phyloP scores from a whole-genome alignment of 2,888 invertebrate genomes.

The Neoitamus cyanurus region DNA sequence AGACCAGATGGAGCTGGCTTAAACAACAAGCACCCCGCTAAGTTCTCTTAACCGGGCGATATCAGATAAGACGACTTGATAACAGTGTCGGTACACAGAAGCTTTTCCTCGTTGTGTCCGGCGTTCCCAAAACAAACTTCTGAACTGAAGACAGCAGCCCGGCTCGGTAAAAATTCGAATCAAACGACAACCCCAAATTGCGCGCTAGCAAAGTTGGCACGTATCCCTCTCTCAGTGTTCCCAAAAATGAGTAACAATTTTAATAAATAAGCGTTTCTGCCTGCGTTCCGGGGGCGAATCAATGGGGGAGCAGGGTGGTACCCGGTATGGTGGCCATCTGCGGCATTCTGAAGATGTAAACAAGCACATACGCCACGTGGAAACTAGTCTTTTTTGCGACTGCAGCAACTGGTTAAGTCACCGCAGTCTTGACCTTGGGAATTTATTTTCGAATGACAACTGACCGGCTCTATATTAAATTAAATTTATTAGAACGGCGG shows the following conservation, averaged over 20 bases:
- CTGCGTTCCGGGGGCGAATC: neutral
- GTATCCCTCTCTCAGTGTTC: neutral
- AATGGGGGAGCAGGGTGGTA: neutral
- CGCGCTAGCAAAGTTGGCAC: constrained; percentile 8
- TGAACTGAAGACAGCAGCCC: neutral
- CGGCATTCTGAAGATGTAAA: neutral
- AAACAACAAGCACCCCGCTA: neutral
- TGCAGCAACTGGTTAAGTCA: neutral
- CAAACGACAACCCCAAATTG: constrained; percentile 7
- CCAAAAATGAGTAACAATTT: neutral
- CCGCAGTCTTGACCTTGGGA: neutral
- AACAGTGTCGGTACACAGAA: neutral
- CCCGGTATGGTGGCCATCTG: neutral
- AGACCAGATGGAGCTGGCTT: constrained; percentile 33
- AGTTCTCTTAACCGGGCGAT: neutral
- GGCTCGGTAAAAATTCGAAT: neutral
- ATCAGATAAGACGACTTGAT: constrained; percentile 5
- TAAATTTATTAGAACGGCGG: neutral
- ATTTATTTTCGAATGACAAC: neutral
- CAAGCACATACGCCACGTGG: neutral
- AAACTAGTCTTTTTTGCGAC: neutral
- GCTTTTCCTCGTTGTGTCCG: neutral
- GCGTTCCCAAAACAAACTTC: neutral
- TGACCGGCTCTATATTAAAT: neutral
- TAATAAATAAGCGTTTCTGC: neutral